Evolutionary conservation across 2,797 vertebrate species (phyloP).

Genomic region (Rhincodon typus): DNA sequence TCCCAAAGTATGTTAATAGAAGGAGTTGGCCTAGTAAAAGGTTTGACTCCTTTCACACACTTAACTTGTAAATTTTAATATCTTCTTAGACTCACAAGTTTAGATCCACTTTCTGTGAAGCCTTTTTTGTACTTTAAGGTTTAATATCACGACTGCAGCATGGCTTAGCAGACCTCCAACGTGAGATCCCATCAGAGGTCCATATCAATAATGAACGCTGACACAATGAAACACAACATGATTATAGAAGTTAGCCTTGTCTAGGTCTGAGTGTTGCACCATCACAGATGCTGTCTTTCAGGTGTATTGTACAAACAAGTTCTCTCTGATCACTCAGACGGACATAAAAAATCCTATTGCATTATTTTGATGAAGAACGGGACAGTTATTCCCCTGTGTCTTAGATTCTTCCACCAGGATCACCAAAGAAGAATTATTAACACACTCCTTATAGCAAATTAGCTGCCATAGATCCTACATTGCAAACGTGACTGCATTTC

Average conservation of each 20-base stretch:
- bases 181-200: not conserved
- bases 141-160: not conserved
- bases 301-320: not conserved
- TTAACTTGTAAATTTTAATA: not conserved
- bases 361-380: not conserved
- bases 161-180: too few relatives aligned
- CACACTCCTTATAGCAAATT: not conserved
- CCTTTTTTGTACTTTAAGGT: not conserved
- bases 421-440: not conserved
- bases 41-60: not conserved
- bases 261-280: not conserved
- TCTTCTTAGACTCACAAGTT: not conserved
- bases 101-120: not conserved
- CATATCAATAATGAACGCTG: not conserved
- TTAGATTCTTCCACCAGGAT: not conserved
- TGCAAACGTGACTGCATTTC: not conserved
- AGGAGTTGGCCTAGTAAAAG: not conserved
- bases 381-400: not conserved
- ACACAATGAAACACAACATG: not conserved
- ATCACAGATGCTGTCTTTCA: not conserved
- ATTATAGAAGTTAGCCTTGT: not conserved
- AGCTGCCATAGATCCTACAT: not conserved
- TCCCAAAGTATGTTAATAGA: not conserved
- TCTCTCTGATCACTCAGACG: not conserved
- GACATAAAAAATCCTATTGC: not conserved